Conservation (phyloP, 2,113 vertebrate species). For the Erinaceus europaeus region DNA sequence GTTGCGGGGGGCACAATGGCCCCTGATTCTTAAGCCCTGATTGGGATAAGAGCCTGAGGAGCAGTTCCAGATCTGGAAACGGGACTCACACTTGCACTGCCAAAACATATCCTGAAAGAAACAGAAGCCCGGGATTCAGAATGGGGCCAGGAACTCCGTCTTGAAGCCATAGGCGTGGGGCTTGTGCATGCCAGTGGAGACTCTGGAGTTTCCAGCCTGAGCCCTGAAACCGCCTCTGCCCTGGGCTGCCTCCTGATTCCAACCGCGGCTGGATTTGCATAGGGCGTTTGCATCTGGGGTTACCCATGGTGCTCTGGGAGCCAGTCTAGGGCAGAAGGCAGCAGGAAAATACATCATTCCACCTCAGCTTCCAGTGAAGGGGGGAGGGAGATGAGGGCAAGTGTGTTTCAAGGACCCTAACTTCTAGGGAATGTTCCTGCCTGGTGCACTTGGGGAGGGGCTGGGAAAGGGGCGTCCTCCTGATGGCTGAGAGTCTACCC, state of each 20-base stretch:
- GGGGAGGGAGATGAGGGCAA: background rate
- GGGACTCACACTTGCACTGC: background rate
- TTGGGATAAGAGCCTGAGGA: background rate
- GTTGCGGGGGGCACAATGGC: background rate
- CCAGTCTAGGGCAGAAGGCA: background rate
- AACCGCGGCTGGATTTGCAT: slow-evolving; percentile 63
- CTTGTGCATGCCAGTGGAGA: background rate
- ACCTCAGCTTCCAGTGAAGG: slow-evolving; percentile 13
- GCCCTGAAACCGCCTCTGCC: background rate
- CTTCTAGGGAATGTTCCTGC: background rate
- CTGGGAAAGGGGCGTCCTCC: background rate
- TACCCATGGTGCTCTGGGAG: slow-evolving; percentile 58
- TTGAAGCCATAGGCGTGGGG: background rate
- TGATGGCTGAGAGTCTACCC: background rate
- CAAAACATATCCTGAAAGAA: background rate
- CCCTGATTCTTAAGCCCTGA: background rate
- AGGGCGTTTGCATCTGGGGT: slow-evolving; percentile 71
- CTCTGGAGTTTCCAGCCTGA: slow-evolving; percentile 44
- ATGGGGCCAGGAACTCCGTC: background rate
- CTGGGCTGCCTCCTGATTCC: slow-evolving; percentile 56
- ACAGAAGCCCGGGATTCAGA: too few relatives aligned
- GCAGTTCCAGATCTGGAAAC: background rate
- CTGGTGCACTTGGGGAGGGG: background rate
- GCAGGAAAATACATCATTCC: slow-evolving; percentile 34
- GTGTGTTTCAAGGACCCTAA: background rate